Conservation (phyloP, 2,888 invertebrate species). For the Dasypogon diadema region DNA sequence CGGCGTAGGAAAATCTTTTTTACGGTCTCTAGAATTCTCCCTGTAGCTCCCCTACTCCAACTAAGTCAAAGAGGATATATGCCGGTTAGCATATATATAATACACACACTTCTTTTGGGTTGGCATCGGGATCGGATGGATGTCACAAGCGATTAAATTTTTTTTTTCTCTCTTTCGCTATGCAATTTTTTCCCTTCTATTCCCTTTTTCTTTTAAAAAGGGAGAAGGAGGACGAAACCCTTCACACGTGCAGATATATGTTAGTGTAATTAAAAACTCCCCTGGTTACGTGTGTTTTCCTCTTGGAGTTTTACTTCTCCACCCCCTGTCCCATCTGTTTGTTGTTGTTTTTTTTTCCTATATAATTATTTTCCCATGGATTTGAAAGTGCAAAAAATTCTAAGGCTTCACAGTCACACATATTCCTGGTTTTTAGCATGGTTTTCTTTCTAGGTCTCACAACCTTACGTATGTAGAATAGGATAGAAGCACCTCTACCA, state of each 20-base stretch:
- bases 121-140: slow-evolving; percentile 3
- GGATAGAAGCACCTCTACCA: neutral
- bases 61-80: too few species aligned
- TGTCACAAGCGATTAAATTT: slow-evolving; percentile 14
- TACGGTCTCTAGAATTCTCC: slow-evolving; percentile 22
- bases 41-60: too few species aligned
- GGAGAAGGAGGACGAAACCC: slow-evolving; percentile 6
- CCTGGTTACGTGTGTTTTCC: neutral
- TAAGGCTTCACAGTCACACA: slow-evolving; percentile 41
- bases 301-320: too few species aligned
- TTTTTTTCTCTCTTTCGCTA: slow-evolving; percentile 6
- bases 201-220: too few species aligned
- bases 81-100: neutral
- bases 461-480: neutral
- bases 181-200: too few species aligned
- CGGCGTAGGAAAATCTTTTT: slow-evolving; percentile 32
- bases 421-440: too few species aligned
- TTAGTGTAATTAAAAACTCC: slow-evolving; percentile 46
- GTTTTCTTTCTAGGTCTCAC: slow-evolving; percentile 29
- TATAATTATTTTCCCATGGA: slow-evolving; percentile 42
- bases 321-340: too few species aligned
- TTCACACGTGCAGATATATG: slow-evolving; percentile 25
- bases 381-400: slow-evolving; percentile 35
- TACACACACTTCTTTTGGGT: slow-evolving; percentile 7
- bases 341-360: slow-evolving; percentile 7